Evolutionary conservation across 2,888 invertebrate species (phyloP).

Genomic region (Melanargia galathea): DNA sequence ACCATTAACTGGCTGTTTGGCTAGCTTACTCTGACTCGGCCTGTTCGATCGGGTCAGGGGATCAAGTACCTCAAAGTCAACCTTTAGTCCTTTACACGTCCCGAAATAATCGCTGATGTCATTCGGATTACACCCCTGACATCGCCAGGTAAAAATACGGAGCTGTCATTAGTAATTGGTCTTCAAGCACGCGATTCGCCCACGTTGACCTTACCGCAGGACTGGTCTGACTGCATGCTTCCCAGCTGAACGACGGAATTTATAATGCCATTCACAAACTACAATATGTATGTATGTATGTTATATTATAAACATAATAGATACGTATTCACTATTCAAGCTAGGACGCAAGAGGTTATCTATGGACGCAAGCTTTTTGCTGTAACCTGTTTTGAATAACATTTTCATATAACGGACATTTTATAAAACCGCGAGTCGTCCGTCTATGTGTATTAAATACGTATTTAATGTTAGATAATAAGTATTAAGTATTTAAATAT

Average conservation of each 20-base stretch:
- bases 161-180: constrained; percentile 13
- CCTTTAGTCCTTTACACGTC: too few relatives aligned
- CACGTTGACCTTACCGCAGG: constrained; percentile 69
- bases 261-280: constrained; percentile 49
- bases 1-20: too few relatives aligned
- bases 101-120: too few relatives aligned
- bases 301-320: not conserved
- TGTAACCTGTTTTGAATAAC: constrained; percentile 15
- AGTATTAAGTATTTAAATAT: too few relatives aligned
- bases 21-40: too few relatives aligned
- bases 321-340: not conserved
- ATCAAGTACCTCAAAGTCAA: too few relatives aligned
- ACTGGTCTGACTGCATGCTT: constrained; percentile 75
- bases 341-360: too few relatives aligned
- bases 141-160: constrained; percentile 6
- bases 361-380: constrained; percentile 17
- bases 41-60: too few relatives aligned
- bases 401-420: constrained; percentile 17
- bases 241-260: constrained; percentile 55
- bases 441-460: too few relatives aligned
- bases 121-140: too few relatives aligned
- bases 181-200: constrained; percentile 61
- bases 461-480: too few relatives aligned
- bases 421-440: too few relatives aligned
- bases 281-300: constrained; percentile 6